Evolutionary conservation across 1,140 invertebrate species (phyloP).

Genomic region (Diuraphis noxia): DNA sequence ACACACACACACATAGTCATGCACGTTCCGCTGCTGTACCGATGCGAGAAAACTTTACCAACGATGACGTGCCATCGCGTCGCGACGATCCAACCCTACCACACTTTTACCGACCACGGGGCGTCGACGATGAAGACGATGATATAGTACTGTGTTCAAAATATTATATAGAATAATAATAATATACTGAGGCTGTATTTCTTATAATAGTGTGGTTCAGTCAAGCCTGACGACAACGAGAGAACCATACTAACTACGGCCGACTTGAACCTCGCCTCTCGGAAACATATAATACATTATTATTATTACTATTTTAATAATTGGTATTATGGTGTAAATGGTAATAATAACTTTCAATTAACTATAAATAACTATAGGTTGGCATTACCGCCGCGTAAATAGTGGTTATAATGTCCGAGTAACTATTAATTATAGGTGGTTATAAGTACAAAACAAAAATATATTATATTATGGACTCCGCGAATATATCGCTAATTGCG

Average conservation of each 20-base stretch:
- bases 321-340: not conserved
- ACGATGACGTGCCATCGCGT: conserved; percentile 35
- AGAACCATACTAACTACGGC: not conserved
- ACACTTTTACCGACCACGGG: not conserved
- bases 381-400: no score
- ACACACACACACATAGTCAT: not conserved
- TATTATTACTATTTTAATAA: not conserved
- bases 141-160: not conserved
- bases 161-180: not conserved
- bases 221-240: no score
- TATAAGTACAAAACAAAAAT: not conserved
- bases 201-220: not conserved
- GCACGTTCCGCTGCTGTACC: not conserved
- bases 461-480: not conserved
- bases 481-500: not conserved
- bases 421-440: not conserved
- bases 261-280: not conserved
- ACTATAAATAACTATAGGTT: no score
- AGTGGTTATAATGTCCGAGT: not conserved
- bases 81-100: not conserved
- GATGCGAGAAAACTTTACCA: conserved; percentile 15
- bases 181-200: not conserved
- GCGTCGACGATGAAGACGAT: not conserved
- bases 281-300: not conserved
- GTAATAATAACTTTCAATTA: not conserved